Evolutionary conservation across 1,140 invertebrate species (phyloP), one percentile per base, ranked within the genome.

Genomic region (Acromyrmex charruanus): DNA sequence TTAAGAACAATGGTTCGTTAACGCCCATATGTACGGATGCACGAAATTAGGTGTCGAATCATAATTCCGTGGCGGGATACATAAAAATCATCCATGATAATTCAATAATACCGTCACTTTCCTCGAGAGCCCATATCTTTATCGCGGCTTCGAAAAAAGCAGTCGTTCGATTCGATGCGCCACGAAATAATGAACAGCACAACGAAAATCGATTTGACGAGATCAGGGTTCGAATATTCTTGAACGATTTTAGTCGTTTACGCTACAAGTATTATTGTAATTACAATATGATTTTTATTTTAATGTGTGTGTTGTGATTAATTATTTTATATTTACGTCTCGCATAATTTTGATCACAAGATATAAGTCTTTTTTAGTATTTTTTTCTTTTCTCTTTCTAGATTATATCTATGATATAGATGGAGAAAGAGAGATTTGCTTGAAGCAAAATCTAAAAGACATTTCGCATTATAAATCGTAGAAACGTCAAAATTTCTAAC

Each of bases 1-100:
- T 84, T 84, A 75, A 84, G 10, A 61, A 84, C 69, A 84, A 84
- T 84, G 55, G 35, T 25, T 74, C 31, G 69, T 61, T n/a, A 35
- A 84, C 55, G 69, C 80, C 69, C 39, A 74, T 51, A 51, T 44
- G 44, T 49, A 21, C 21, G 35, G 31, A 49, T 16, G 25, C 44
- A 81, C 49, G 58, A 55, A 71, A 75, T 75, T 75, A 59, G 39
- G 68, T 35, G 80, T 69, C 55, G 12, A 74, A 75, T 82, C 71
- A 72, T 61, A 61, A 84, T 63, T 74, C 14, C n/a, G 18, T 49
- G 10, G 16, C 3, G 51, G 21, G 21, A 31, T 55, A 16, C 12
- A 53, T 25, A 31, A 82, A 49, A 61, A 74, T 59, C 55, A 58
- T 84, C 69, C 12, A 75, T 51, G 69, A 16, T 61, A 49, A 63